phyloP scores from a whole-genome alignment of 2,888 invertebrate genomes.

The Chymomyza procnemis region DNA sequence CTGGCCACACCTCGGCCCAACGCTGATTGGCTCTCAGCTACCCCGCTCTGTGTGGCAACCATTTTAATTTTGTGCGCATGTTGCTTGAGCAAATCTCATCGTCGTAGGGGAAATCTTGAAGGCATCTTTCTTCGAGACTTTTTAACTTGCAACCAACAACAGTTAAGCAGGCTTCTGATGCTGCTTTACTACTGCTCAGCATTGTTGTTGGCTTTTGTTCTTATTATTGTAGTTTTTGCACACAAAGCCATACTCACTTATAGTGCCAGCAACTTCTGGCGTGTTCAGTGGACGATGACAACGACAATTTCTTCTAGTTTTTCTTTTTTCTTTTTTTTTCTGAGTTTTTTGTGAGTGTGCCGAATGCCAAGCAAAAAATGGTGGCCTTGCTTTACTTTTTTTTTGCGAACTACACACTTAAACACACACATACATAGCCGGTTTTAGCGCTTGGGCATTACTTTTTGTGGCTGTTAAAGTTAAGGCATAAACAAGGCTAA shows the following conservation, averaged over 20 bases:
- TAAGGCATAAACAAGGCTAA: slow-evolving; percentile 35
- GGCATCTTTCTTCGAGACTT: background rate
- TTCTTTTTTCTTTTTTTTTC: slow-evolving; percentile 15
- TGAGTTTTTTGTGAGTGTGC: slow-evolving; percentile 28
- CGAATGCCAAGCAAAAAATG: slow-evolving; percentile 40
- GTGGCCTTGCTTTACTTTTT: slow-evolving; percentile 52
- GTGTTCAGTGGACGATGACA: slow-evolving; percentile 28
- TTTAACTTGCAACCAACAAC: background rate
- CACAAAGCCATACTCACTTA: slow-evolving; percentile 47
- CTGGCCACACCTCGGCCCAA: slow-evolving; percentile 68
- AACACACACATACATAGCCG: background rate
- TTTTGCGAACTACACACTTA: background rate
- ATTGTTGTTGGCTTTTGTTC: slow-evolving; percentile 18
- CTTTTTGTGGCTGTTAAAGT: slow-evolving; percentile 42
- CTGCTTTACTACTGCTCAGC: slow-evolving; percentile 14
- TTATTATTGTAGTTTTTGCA: slow-evolving; percentile 28
- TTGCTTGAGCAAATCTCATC: slow-evolving; percentile 19
- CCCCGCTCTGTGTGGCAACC: slow-evolving; percentile 58
- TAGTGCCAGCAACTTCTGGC: slow-evolving; percentile 40
- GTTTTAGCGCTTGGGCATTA: slow-evolving; percentile 27
- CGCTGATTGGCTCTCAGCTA: slow-evolving; percentile 69
- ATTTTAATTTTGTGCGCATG: slow-evolving; percentile 67
- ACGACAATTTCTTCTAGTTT: slow-evolving; percentile 33
- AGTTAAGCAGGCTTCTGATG: background rate
- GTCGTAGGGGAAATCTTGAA: slow-evolving; percentile 48